These are phyloP conservation scores for Lutjanus campechanus DNA, from an alignment of 2,797 vertebrate genomes.

Conservation along the genomic window DNA sequence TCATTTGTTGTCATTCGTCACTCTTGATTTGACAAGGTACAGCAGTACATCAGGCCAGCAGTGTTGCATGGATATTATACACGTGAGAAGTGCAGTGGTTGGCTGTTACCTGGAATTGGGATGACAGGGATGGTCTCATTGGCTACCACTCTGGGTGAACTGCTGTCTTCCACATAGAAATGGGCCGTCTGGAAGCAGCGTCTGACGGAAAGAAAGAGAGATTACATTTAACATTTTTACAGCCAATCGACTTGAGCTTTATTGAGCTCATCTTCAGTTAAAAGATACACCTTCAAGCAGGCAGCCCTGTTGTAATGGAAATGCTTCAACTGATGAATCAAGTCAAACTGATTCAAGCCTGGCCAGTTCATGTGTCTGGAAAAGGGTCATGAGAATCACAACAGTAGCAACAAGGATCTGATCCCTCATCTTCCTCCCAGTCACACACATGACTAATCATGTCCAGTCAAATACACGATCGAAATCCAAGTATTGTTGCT, in stretches of 20 bases:
- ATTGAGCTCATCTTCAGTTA: too few relatives aligned
- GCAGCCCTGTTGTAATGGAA: too few relatives aligned
- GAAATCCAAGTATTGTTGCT: background rate
- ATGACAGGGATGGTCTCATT: constrained; percentile 93
- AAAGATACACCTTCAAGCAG: background rate
- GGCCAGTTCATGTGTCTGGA: too few relatives aligned
- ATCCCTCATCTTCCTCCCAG: background rate
- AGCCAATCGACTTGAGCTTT: too few relatives aligned
- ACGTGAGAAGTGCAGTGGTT: background rate
- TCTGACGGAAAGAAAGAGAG: constrained; percentile 72
- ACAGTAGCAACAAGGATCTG: background rate
- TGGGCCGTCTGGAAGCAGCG: constrained; percentile 97
- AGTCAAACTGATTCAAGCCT: too few relatives aligned
- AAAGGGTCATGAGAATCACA: background rate
- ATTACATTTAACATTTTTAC: background rate
- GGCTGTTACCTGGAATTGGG: constrained; percentile 92
- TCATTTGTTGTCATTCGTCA: background rate
- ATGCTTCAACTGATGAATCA: too few relatives aligned
- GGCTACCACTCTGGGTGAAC: constrained; percentile 91
- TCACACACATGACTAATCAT: background rate
- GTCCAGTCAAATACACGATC: background rate
- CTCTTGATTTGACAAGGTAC: background rate
- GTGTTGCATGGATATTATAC: too few relatives aligned
- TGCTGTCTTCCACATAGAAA: constrained; percentile 96
- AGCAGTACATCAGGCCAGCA: background rate